phyloP scores from a whole-genome alignment of 2,888 invertebrate species.

The Agrochola lota region DNA sequence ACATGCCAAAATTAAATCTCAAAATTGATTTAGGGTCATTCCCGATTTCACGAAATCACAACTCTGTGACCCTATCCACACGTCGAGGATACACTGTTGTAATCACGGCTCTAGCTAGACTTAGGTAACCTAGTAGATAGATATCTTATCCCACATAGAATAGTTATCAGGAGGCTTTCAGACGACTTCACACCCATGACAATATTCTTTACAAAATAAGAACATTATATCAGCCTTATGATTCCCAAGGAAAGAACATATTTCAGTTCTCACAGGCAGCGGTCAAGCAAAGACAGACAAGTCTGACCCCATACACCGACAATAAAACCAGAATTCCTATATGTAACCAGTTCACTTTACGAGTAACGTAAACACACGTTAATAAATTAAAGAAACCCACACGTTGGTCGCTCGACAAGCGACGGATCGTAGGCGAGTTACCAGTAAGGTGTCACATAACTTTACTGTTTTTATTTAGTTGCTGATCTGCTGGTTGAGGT shows the following conservation, averaged over 20 bases:
- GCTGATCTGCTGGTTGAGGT: conserved; percentile 42
- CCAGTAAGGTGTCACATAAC: conserved; percentile 45
- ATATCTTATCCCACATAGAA: neutral
- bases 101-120: too few species aligned
- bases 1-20: too few species aligned
- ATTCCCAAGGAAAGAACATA: neutral
- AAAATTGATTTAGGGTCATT: too few species aligned
- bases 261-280: neutral
- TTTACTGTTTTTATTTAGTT: conserved; percentile 51
- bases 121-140: too few species aligned
- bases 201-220: neutral
- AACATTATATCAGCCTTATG: neutral
- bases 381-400: conserved; percentile 59
- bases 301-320: conserved; percentile 17
- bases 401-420: conserved; percentile 26
- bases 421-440: conserved; percentile 53
- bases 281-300: conserved; percentile 9
- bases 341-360: conserved; percentile 44
- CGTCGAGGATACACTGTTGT: too few species aligned
- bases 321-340: conserved; percentile 17
- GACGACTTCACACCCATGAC: neutral
- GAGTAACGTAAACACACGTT: conserved; percentile 49
- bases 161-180: neutral
- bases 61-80: too few species aligned
- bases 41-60: too few species aligned